Conservation (phyloP, 2,113 vertebrate species). For the Peromyscus leucopus region DNA sequence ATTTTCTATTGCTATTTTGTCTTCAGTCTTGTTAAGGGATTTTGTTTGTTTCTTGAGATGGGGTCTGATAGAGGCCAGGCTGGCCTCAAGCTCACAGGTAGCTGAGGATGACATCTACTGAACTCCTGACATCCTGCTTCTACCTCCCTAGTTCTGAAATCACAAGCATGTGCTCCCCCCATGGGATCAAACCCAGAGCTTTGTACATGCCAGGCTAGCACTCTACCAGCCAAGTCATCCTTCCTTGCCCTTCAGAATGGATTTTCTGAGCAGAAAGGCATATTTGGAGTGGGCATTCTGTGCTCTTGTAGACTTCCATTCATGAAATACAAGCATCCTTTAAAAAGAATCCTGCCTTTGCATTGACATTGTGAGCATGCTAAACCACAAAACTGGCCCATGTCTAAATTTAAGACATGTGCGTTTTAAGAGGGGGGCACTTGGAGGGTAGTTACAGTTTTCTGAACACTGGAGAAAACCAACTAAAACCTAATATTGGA, state of each 20-base stretch:
- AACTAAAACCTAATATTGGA: conserved; percentile 35
- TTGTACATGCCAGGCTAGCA: too few relatives aligned
- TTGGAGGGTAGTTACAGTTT: background rate
- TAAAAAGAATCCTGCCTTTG: conserved; percentile 2
- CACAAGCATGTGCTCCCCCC: background rate
- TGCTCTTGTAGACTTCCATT: background rate
- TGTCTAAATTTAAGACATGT: conserved; percentile 47
- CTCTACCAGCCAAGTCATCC: too few relatives aligned
- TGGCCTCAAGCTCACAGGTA: background rate
- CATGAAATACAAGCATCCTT: background rate
- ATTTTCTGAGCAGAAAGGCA: background rate
- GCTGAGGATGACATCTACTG: background rate
- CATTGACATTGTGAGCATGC: background rate
- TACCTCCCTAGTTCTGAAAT: background rate
- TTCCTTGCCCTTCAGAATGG: background rate
- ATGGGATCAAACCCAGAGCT: too few relatives aligned
- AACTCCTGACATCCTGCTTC: background rate
- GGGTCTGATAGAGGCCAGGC: background rate
- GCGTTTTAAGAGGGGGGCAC: background rate
- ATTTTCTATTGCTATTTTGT: background rate
- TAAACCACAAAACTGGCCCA: conserved; percentile 2
- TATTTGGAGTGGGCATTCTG: background rate
- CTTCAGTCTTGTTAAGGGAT: background rate
- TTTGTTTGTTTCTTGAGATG: background rate
- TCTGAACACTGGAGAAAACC: conserved; percentile 39